A percentile compares a stretch with the other conserved stretches of the same genome.
Evolutionary conservation across 1,140 invertebrate species (phyloP).

Genomic region (Cydia strobilella): DNA sequence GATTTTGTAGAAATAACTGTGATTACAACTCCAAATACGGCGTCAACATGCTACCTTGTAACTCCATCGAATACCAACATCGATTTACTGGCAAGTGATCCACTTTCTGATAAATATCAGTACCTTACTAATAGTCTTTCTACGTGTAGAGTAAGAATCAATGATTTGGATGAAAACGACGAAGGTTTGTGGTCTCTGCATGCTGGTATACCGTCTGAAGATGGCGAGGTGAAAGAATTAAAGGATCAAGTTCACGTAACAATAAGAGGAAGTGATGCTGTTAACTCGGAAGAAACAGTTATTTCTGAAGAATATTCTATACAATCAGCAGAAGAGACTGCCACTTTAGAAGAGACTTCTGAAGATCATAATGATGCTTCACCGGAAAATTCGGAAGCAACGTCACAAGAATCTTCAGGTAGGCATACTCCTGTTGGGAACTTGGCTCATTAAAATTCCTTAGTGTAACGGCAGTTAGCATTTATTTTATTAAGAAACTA

Average conservation of each 20-base stretch:
- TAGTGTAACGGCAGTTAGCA: too few relatives aligned
- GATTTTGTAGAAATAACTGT: neutral
- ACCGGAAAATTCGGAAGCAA: neutral
- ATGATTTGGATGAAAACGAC: neutral
- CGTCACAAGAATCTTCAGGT: neutral
- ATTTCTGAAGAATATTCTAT: neutral
- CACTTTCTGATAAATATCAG: neutral
- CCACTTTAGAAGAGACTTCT: neutral
- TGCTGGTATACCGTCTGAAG: neutral
- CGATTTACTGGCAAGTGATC: neutral
- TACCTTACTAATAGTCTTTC: neutral
- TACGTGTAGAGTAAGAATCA: constrained; percentile 11
- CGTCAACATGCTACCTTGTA: constrained; percentile 5
- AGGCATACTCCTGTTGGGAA: neutral
- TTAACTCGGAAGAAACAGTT: neutral
- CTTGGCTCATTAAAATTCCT: neutral
- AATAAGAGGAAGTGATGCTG: neutral
- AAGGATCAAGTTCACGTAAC: neutral
- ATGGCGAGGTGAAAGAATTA: neutral
- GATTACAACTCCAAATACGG: neutral
- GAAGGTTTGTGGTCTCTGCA: constrained; percentile 20
- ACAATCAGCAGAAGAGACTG: neutral
- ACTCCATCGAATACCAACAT: neutral
- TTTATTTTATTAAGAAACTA: neutral
- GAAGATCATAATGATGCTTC: neutral